phyloP scores from a whole-genome alignment of 1,140 invertebrate species.

The Pseudoatta argentina region DNA sequence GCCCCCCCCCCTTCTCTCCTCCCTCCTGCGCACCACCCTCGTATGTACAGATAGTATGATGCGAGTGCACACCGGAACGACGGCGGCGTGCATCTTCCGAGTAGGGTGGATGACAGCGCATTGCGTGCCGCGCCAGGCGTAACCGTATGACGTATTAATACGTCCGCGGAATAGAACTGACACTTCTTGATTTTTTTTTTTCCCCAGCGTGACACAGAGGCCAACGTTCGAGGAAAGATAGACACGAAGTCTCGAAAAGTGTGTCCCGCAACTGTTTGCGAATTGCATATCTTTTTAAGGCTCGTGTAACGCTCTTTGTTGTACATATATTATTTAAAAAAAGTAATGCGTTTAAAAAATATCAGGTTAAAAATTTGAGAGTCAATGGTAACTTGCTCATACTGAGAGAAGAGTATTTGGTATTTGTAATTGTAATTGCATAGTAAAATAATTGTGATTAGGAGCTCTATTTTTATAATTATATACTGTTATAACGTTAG shows the following conservation, averaged over 20 bases:
- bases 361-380: neutral
- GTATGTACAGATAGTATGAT: neutral
- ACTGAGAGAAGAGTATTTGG: too few relatives aligned
- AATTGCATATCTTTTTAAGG: constrained; percentile 8
- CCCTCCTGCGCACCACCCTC: neutral
- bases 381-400: too few relatives aligned
- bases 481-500: too few relatives aligned
- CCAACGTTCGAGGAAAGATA: neutral
- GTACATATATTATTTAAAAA: neutral
- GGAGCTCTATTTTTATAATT: too few relatives aligned
- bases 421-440: too few relatives aligned
- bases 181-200: constrained; percentile 31
- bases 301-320: neutral
- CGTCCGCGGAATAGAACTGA: constrained; percentile 37
- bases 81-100: constrained; percentile 45
- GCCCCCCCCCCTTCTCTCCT: neutral
- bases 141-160: constrained; percentile 59
- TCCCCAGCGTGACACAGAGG: neutral
- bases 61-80: constrained; percentile 47
- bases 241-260: neutral
- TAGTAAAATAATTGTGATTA: too few relatives aligned
- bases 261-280: neutral
- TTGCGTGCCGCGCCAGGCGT: constrained; percentile 35
- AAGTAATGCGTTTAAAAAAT: neutral
- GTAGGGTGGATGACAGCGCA: constrained; percentile 64